These are phyloP conservation scores for Terrapene triunguis DNA, from an alignment of 2,113 vertebrate genomes.

Conservation along the genomic window DNA sequence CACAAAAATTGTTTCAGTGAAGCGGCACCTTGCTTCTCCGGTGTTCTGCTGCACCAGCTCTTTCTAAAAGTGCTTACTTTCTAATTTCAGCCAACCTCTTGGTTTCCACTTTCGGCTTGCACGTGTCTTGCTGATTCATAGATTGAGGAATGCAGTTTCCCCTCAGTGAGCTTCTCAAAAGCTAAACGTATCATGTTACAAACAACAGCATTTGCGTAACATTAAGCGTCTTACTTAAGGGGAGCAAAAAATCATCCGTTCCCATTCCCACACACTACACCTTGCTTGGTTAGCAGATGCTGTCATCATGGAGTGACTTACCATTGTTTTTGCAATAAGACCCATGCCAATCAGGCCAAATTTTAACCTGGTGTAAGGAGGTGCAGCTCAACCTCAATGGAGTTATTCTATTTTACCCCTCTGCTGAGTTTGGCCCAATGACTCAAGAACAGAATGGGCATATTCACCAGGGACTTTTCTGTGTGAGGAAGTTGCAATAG, in stretches of 20 bases:
- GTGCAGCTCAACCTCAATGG: neutral
- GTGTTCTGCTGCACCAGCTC: slow-evolving; percentile 1
- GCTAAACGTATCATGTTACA: neutral
- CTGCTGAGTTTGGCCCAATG: neutral
- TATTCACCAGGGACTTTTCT: neutral
- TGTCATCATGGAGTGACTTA: neutral
- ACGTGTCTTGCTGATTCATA: neutral
- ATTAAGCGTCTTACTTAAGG: too few relatives aligned
- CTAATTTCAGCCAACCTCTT: neutral
- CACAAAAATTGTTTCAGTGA: neutral
- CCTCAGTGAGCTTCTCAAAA: neutral
- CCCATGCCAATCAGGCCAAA: neutral
- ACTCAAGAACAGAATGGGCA: neutral
- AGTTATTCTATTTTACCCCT: neutral
- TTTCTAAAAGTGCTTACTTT: slow-evolving; percentile 29
- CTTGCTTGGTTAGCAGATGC: neutral
- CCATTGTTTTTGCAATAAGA: neutral
- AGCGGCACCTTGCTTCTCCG: neutral
- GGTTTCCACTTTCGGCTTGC: neutral
- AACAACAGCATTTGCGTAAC: neutral
- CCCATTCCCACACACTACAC: too few relatives aligned
- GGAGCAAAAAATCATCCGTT: too few relatives aligned
- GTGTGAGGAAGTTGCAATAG: neutral
- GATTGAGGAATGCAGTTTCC: neutral
- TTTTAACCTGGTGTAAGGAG: neutral